Evolutionary conservation across 1,140 invertebrate species (phyloP), one percentile per base, ranked within the genome.

Genomic region (Eufriesea mexicana): DNA sequence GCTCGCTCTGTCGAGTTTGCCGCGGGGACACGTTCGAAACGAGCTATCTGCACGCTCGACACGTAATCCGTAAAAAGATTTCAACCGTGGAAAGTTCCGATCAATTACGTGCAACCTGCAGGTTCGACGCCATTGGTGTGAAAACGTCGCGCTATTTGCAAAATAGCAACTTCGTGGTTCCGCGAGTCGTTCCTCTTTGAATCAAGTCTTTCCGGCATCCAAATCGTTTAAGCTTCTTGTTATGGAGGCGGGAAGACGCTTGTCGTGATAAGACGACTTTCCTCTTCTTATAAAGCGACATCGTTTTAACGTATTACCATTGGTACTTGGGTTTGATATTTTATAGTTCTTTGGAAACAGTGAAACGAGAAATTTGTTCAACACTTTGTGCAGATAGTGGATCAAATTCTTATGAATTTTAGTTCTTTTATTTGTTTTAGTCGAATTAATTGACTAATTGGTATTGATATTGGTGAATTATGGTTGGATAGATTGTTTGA

Each of bases 51-150:
- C 25, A 78, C 35, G 20, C 62, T 45, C 51, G 49, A 67, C 64
- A 78, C 75, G 75, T 67, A 66, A 67, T 51, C n/a, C n/a, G 18
- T 78, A 54, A 25, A 78, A 67, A 64, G 59, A 76, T 23, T n/a
- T 59, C 54, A 45, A 57, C 45, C 20, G 59, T 12, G 45, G 35
- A 35, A 51, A 64, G 45, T 75, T 20, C 16, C 25, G 47, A 76
- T 35, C 59, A 76, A 64, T 76, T 76, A 76, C 57, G 59, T 9
- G 10, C 35, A 16, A 49, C 18, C 14, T 12, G 16, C 9, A 18
- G n/a, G 35, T 35, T 20, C 23, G 16, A 5, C 7, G 14, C 14
- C 18, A 14, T 12, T 67, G 23, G 16, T 5, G 42, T 20, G 23
- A n/a, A 51, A 72, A 55, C 8, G 20, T 61, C n/a, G 23, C 16